Evolutionary conservation across 37 sponge, comb jelly and placozoan species (phyloP), one percentile per base, ranked within the genome.

Genomic region (Theonella swinhoei): DNA sequence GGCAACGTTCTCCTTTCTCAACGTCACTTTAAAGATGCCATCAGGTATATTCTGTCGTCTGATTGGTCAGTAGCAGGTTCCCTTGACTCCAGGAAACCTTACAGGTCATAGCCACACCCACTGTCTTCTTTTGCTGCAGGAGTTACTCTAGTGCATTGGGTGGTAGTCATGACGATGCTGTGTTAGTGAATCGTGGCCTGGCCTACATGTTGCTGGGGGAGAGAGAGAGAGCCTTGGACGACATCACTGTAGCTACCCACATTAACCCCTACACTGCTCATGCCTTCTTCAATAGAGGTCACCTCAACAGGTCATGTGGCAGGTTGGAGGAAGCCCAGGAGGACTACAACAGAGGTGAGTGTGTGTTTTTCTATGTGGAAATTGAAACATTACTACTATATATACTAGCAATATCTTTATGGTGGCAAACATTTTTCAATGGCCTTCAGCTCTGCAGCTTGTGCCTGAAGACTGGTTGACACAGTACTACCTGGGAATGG

Each of bases 221-320:
- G 23, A 68, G 42, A 17, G 79, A 88, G 3, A 77, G 39, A 4
- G 97, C 97, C 1, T 37, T 94, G 68, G 88, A 30, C 0, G 95
- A 96, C 66, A 86, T 96, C 28, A 82, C 58, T 19, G 28, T 31
- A 42, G 90, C 93, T 8, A 85, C 87, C n/a, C 42, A 36, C 31
- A 39, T 87, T 22, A 94, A 94, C 80, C 95, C 93, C 9, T 86
- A 72, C 54, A 74, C 86, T 0, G 95, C 95, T 33, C 98, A 94
- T 71, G 82, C 89, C 59, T 90, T 87, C 85, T 94, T 89, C 88
- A 97, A 97, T 76, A 66, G 98, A 85, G 98, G 81, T 60, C 94
- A 97, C 84, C 61, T 97, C 24, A 60, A 86, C 70, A 68, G 75
- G 20, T 68, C 83, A 22, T 29, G 84, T 30, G 93, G 89, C 31